Conservation (phyloP, 2,888 invertebrate genomes). For the Phengaris alcon region DNA sequence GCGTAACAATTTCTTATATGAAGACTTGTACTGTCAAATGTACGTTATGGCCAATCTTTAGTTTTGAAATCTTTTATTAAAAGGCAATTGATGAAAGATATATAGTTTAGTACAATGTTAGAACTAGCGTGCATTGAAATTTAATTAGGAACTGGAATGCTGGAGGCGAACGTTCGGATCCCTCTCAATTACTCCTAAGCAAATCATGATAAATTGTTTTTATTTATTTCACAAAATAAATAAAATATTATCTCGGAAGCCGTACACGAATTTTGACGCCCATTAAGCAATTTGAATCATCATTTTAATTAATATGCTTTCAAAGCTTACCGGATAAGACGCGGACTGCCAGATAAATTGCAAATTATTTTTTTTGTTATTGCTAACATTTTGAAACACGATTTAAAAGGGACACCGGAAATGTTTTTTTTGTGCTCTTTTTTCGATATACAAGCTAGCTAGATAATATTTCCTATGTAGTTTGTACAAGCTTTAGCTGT, state of each 20-base stretch:
- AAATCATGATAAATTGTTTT: constrained; percentile 1
- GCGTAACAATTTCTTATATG: too few relatives aligned
- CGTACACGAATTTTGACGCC: neutral
- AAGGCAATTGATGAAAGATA: constrained; percentile 2
- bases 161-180: neutral
- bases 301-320: constrained; percentile 19
- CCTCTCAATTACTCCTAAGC: constrained; percentile 2
- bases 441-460: neutral
- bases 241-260: neutral
- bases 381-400: neutral
- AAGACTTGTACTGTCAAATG: too few relatives aligned
- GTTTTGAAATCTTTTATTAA: neutral
- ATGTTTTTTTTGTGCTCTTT: too few relatives aligned
- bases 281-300: constrained; percentile 2
- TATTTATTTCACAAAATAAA: constrained; percentile 22
- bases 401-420: too few relatives aligned
- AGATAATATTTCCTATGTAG: neutral
- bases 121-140: constrained; percentile 3
- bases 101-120: constrained; percentile 9
- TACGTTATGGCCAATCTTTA: neutral
- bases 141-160: constrained; percentile 2
- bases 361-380: neutral
- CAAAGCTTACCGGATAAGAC: constrained; percentile 8
- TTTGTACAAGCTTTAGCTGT: too few relatives aligned
- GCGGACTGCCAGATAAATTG: constrained; percentile 2